Evolutionary conservation across 2,113 vertebrate genomes (phyloP).

Genomic region (Vombatus ursinus): DNA sequence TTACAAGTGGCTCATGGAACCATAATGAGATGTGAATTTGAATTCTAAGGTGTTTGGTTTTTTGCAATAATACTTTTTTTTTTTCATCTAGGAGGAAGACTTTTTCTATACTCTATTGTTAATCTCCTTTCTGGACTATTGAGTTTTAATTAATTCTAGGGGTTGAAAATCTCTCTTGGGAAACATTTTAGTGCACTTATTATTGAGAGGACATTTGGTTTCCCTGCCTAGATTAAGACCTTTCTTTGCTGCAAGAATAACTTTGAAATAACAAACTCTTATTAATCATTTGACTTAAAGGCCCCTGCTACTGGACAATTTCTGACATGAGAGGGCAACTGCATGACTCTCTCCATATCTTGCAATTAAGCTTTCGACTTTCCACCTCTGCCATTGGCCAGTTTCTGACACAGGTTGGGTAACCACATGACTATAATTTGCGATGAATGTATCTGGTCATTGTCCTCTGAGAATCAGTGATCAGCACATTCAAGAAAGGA

Average conservation of each 20-base stretch:
- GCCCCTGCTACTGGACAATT: not conserved
- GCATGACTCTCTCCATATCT: conserved; percentile 10
- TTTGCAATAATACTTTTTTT: conserved; percentile 48
- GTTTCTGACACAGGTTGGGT: not conserved
- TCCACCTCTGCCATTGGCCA: not conserved
- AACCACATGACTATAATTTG: not conserved
- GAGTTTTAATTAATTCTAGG: conserved; percentile 73
- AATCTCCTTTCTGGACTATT: conserved; percentile 63
- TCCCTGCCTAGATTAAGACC: conserved; percentile 52
- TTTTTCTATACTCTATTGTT: conserved; percentile 53
- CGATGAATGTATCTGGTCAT: not conserved
- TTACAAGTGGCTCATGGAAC: conserved; percentile 11
- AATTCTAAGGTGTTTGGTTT: conserved; percentile 54
- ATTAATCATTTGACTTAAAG: not conserved
- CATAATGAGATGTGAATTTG: conserved; percentile 49
- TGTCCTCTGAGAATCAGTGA: not conserved
- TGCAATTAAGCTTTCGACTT: not conserved
- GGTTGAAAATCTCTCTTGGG: conserved; percentile 31
- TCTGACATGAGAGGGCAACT: not conserved
- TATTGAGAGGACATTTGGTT: conserved; percentile 49
- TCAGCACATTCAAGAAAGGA: conserved; percentile 25
- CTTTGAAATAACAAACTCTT: conserved; percentile 66
- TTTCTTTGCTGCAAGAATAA: conserved; percentile 43
- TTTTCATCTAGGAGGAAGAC: conserved; percentile 49
- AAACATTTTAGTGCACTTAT: conserved; percentile 60